Evolutionary conservation across 2,888 invertebrate species (phyloP).

Genomic region (Drosophila seclusa): DNA sequence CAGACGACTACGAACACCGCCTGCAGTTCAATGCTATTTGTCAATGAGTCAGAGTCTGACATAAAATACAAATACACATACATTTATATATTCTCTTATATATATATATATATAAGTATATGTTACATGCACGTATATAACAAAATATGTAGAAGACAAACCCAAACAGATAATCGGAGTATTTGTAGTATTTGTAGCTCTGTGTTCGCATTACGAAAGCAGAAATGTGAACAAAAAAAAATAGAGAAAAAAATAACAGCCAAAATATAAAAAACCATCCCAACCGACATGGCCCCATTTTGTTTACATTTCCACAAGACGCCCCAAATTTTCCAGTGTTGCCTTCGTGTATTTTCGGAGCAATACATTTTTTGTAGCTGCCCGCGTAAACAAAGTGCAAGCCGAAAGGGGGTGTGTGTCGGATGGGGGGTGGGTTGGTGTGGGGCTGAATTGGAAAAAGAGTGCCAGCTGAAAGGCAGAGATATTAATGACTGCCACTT

Average conservation of each 20-base stretch:
- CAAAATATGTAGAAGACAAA: slow-evolving; percentile 15
- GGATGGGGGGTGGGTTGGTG: neutral
- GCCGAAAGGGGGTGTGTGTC: slow-evolving; percentile 7
- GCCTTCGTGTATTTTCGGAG: slow-evolving; percentile 56
- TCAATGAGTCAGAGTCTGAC: slow-evolving; percentile 67
- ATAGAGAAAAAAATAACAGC: slow-evolving; percentile 13
- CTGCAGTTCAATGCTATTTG: slow-evolving; percentile 78
- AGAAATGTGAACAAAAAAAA: slow-evolving; percentile 24
- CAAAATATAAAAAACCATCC: slow-evolving; percentile 25
- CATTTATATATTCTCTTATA: neutral
- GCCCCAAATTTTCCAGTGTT: slow-evolving; percentile 63
- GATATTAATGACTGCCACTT: slow-evolving; percentile 66
- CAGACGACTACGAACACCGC: slow-evolving; percentile 42
- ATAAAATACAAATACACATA: neutral
- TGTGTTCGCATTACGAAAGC: slow-evolving; percentile 40
- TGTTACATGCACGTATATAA: neutral
- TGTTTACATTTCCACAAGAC: slow-evolving; percentile 65
- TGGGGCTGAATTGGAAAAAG: slow-evolving; percentile 17
- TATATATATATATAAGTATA: neutral
- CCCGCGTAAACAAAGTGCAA: slow-evolving; percentile 56
- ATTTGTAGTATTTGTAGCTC: slow-evolving; percentile 11
- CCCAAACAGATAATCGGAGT: slow-evolving; percentile 23
- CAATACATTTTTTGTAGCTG: slow-evolving; percentile 45
- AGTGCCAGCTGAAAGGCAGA: slow-evolving; percentile 17
- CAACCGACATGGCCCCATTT: slow-evolving; percentile 60